phyloP scores from a whole-genome alignment of 64 coral and sea anemone genomes.

The Montipora efflorescens region DNA sequence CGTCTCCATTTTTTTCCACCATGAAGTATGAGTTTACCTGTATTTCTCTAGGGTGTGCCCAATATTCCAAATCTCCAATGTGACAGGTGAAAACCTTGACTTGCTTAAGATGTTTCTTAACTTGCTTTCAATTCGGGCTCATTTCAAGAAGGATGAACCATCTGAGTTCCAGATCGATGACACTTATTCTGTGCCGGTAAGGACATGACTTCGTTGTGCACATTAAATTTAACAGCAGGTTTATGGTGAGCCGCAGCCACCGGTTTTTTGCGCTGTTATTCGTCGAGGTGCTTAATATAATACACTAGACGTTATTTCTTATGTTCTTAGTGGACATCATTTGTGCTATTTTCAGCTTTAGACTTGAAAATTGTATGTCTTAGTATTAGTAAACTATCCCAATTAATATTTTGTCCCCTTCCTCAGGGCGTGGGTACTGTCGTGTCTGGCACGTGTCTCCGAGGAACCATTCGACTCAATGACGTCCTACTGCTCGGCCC shows the following conservation, averaged over 20 bases:
- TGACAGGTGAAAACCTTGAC: constrained; percentile 95
- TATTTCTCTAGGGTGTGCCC: constrained; percentile 87
- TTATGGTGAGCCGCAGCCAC: no score
- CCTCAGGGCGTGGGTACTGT: constrained; percentile 95
- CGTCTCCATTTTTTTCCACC: no score
- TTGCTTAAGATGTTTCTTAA: constrained; percentile 97
- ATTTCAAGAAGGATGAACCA: constrained; percentile 86
- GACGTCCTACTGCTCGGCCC: constrained; percentile 92
- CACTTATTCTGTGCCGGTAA: constrained; percentile 94
- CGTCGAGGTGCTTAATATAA: no score
- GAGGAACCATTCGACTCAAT: constrained; percentile 92
- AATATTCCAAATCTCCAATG: constrained; percentile 99
- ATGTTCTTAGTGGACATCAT: no score
- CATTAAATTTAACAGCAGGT: no score
- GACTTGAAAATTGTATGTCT: no score
- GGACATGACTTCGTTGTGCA: not conserved
- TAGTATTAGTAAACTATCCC: no score
- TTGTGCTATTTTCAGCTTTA: no score
- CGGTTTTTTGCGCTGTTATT: no score
- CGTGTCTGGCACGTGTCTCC: constrained; percentile 91
- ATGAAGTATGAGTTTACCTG: not conserved
- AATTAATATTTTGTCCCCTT: not conserved
- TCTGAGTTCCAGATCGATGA: constrained; percentile 97
- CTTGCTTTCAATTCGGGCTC: constrained; percentile 77
- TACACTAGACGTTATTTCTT: no score